Conservation (phyloP, 2,797 vertebrate species). For the Amphiprion clarkii region DNA sequence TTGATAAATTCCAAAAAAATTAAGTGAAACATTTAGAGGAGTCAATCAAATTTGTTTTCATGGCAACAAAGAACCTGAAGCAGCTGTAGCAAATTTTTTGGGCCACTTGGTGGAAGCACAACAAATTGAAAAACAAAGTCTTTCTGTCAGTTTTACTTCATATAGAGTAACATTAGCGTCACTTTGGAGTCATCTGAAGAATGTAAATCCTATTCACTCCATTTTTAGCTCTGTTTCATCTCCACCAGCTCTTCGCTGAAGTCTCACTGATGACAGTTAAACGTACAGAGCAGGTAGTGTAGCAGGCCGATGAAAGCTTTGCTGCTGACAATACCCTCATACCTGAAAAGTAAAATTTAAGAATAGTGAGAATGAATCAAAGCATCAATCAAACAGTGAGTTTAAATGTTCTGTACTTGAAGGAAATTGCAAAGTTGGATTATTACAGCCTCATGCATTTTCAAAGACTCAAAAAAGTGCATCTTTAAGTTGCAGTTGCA, state of each 20-base stretch:
- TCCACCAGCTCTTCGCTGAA: not conserved
- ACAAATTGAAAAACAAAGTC: not conserved
- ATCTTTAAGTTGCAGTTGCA: conserved; percentile 1
- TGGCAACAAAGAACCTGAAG: not conserved
- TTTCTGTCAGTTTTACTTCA: not conserved
- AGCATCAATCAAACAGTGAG: not conserved
- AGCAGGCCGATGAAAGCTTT: not conserved
- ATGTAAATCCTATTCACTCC: not conserved
- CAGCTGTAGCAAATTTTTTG: not conserved
- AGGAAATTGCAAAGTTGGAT: not conserved
- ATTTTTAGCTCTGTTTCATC: no score
- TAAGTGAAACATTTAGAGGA: conserved; percentile 4
- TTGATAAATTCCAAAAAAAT: conserved; percentile 9
- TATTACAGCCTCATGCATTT: not conserved
- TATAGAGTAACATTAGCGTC: not conserved
- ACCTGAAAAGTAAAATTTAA: not conserved
- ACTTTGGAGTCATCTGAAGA: not conserved
- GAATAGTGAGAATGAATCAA: not conserved
- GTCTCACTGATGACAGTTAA: conserved; percentile 2
- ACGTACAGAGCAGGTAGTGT: not conserved
- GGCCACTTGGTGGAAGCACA: not conserved
- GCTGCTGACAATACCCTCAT: not conserved
- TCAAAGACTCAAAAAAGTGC: not conserved
- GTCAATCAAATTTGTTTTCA: conserved; percentile 8
- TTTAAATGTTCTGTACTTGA: not conserved